A percentile compares a stretch with the other conserved stretches of the same genome.
Conservation (phyloP, 2,113 vertebrate genomes). For the Gallinago media region DNA sequence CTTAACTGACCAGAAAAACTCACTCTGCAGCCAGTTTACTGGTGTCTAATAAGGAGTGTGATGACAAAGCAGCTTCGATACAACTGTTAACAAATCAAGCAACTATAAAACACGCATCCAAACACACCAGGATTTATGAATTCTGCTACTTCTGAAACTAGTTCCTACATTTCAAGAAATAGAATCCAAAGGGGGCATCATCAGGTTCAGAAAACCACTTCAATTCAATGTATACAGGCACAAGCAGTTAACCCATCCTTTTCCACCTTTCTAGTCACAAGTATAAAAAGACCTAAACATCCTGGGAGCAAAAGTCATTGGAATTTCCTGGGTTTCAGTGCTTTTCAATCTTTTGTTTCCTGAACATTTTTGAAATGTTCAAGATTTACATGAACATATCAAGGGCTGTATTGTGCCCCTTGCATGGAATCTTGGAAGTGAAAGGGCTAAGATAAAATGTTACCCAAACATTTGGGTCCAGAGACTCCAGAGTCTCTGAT, state of each 20-base stretch:
- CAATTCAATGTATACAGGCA: not conserved
- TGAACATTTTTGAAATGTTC: not conserved
- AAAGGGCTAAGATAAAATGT: not conserved
- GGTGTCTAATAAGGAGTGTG: not conserved
- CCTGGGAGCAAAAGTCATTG: not conserved
- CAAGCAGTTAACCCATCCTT: not conserved
- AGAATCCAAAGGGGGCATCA: not conserved
- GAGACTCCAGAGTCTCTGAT: not conserved
- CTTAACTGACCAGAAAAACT: not conserved
- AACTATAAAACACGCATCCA: not conserved
- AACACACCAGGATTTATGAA: not conserved
- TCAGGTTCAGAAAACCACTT: not conserved
- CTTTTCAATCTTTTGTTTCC: not conserved
- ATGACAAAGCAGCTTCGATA: not conserved
- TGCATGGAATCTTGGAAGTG: not conserved
- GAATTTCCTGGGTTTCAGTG: not conserved
- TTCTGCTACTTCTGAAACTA: not conserved
- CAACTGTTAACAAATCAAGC: not conserved
- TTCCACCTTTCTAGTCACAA: not conserved
- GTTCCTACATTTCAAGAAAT: not conserved
- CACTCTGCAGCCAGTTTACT: not conserved
- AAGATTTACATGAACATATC: not conserved
- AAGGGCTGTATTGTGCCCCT: not conserved
- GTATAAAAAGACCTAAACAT: not conserved
- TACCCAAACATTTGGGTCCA: not conserved